Conservation (phyloP, 2,113 vertebrate species). For the Sarotherodon lohbergeri region DNA sequence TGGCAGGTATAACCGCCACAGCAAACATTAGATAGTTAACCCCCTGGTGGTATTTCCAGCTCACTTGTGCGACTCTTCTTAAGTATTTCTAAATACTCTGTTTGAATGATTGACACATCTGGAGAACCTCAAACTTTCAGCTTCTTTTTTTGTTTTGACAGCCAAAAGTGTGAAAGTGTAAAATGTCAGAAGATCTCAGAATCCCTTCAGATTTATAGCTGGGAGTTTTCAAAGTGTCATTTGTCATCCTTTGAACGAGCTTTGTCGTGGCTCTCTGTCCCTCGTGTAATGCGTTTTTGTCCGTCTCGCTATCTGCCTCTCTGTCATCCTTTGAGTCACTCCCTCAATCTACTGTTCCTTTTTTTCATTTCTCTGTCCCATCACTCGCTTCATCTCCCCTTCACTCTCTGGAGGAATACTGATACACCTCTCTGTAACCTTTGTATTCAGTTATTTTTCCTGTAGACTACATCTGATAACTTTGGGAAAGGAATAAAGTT, state of each 20-base stretch:
- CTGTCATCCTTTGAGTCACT: neutral
- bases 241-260: conserved; percentile 7
- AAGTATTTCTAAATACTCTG: neutral
- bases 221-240: neutral
- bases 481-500: neutral
- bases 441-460: neutral
- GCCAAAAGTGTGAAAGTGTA: neutral
- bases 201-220: neutral
- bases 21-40: neutral
- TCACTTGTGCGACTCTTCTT: neutral
- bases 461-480: neutral
- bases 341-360: neutral
- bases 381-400: neutral
- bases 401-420: neutral
- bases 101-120: neutral
- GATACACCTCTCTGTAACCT: neutral
- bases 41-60: neutral
- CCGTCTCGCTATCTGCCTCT: neutral
- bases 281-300: neutral
- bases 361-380: neutral
- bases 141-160: neutral
- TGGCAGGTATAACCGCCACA: neutral
- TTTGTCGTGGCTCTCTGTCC: neutral
- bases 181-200: neutral
- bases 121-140: neutral